These are phyloP conservation scores for Aurelia coerulea DNA, from an alignment of 30 jellyfish, hydroid and myxozoan species.

Conservation along the genomic window DNA sequence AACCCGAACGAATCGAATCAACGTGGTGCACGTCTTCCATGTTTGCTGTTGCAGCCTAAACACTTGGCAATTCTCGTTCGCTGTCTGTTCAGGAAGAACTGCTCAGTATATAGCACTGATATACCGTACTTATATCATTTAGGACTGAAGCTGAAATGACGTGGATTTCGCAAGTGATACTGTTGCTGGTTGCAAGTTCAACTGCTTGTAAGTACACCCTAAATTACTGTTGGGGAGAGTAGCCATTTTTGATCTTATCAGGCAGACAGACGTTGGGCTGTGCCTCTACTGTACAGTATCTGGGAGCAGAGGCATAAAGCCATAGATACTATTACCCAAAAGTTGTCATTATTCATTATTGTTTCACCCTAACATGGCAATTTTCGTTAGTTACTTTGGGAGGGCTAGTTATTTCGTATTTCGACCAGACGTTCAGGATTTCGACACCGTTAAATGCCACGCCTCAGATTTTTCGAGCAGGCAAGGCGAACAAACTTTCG, in stretches of 20 bases:
- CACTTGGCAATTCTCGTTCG: constrained; percentile 3
- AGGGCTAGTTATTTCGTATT: not conserved
- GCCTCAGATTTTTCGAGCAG: constrained; percentile 42
- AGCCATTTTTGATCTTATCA: constrained; percentile 43
- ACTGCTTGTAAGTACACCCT: constrained; percentile 34
- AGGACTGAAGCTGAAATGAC: constrained; percentile 33
- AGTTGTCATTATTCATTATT: not conserved
- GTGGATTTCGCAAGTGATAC: not conserved
- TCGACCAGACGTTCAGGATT: constrained; percentile 6
- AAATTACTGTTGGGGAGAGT: not conserved
- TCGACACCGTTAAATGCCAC: constrained; percentile 55
- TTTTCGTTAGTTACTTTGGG: not conserved
- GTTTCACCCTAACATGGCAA: not conserved
- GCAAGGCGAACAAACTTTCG: constrained; percentile 50
- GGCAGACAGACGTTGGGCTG: not conserved
- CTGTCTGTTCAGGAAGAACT: not conserved
- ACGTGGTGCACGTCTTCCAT: constrained; percentile 30
- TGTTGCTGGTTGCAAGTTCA: constrained; percentile 21
- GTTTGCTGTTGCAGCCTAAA: not conserved
- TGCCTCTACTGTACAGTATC: not conserved
- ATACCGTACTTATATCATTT: constrained; percentile 23
- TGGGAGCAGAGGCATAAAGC: not conserved
- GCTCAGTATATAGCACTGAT: not conserved
- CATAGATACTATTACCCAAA: not conserved
- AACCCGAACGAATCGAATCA: constrained; percentile 4